Evolutionary conservation across 1,140 invertebrate species (phyloP).

Genomic region (Cotesia glomerata): DNA sequence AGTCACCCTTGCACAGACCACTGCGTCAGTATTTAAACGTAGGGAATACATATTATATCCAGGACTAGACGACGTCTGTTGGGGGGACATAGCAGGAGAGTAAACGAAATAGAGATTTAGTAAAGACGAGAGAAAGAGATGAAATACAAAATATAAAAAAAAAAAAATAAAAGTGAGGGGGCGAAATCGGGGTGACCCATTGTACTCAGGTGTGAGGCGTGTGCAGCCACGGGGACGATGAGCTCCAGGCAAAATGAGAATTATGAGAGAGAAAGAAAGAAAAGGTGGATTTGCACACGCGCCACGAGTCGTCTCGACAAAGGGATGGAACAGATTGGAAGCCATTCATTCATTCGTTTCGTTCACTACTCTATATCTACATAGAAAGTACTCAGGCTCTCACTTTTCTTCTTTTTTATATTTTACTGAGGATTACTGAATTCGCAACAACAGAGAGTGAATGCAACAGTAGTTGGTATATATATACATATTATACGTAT

Average conservation of each 20-base stretch:
- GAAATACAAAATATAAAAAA: constrained; percentile 1
- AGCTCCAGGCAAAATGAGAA: constrained; percentile 26
- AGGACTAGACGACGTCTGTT: not conserved
- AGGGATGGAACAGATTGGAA: constrained; percentile 59
- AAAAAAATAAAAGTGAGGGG: constrained; percentile 10
- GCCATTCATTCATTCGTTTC: constrained; percentile 47
- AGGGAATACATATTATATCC: not conserved
- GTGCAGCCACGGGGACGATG: constrained; percentile 41
- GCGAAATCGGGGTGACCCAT: constrained; percentile 40
- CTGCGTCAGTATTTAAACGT: constrained; percentile 34
- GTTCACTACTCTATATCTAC: constrained; percentile 8
- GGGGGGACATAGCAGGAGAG: not conserved
- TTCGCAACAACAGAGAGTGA: not conserved
- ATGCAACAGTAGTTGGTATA: constrained; percentile 13
- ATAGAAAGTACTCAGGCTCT: constrained; percentile 54
- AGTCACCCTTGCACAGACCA: constrained; percentile 18
- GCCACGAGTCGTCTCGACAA: constrained; percentile 59
- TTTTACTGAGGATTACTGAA: not conserved
- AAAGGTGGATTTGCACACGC: constrained; percentile 60
- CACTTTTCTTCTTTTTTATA: constrained; percentile 39
- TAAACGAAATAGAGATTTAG: not conserved
- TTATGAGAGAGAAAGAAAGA: constrained; percentile 18
- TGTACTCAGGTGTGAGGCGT: constrained; percentile 55
- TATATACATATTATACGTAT: not conserved
- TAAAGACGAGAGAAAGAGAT: not conserved